Conservation (phyloP, 2,888 invertebrate genomes). For the Ormia ochracea region DNA sequence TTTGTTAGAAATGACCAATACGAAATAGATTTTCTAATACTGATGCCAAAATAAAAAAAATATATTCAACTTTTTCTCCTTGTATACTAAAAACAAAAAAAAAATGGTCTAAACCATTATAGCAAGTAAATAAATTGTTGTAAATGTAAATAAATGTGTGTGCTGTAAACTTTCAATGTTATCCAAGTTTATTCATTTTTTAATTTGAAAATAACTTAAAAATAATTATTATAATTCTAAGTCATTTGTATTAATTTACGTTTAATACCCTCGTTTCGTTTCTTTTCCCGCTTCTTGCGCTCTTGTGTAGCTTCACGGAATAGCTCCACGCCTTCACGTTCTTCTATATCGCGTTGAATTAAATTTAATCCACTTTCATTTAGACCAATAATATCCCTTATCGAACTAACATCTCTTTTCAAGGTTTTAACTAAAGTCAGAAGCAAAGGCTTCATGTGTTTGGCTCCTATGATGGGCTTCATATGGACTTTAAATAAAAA, state of each 20-base stretch:
- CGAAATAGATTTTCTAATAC: neutral
- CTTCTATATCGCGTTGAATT: conserved; percentile 86
- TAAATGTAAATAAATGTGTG: conserved; percentile 6
- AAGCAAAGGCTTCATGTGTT: conserved; percentile 79
- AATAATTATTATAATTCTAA: conserved; percentile 30
- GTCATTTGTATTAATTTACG: conserved; percentile 70
- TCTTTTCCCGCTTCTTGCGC: conserved; percentile 81
- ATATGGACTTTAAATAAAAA: conserved; percentile 87
- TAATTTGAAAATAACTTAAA: conserved; percentile 9
- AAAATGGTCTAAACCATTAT: neutral
- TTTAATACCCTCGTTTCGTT: conserved; percentile 69
- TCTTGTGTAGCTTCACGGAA: conserved; percentile 86
- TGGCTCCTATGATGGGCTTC: conserved; percentile 86
- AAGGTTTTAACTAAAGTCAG: conserved; percentile 69
- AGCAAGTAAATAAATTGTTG: neutral
- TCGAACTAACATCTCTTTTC: conserved; percentile 68
- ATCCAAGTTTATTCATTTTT: conserved; percentile 17
- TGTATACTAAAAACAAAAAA: neutral
- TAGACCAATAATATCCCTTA: conserved; percentile 88
- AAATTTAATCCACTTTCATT: conserved; percentile 90
- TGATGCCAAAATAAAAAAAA: conserved; percentile 27
- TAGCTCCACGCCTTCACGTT: conserved; percentile 84
- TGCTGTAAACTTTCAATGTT: conserved; percentile 54
- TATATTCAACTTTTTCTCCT: neutral
- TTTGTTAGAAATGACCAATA: conserved; percentile 66